phyloP scores from a whole-genome alignment of 2,888 invertebrate genomes.

The Parnassius glacialis region DNA sequence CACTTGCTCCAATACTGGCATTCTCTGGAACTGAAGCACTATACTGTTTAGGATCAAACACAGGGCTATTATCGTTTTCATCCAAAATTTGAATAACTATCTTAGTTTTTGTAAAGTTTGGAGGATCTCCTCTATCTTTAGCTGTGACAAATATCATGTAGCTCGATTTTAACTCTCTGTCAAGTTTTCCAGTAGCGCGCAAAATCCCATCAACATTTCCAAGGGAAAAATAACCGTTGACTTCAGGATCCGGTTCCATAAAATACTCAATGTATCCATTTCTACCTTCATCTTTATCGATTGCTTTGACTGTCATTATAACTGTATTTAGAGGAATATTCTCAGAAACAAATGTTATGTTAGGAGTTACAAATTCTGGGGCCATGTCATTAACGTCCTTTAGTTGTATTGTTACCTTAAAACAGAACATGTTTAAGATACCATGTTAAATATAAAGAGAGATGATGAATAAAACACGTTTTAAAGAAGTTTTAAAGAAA shows the following conservation, averaged over 20 bases:
- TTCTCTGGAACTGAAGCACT: constrained; percentile 95
- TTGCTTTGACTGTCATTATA: constrained; percentile 92
- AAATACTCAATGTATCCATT: constrained; percentile 95
- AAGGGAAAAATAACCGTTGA: constrained; percentile 87
- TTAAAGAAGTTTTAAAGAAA: constrained; percentile 3
- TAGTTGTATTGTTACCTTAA: constrained; percentile 91
- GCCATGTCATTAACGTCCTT: constrained; percentile 96
- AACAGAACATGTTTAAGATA: constrained; percentile 24
- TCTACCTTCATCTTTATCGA: constrained; percentile 94
- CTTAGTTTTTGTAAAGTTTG: constrained; percentile 85
- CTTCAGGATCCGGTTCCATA: constrained; percentile 83
- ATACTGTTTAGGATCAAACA: constrained; percentile 94
- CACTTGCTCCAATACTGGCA: constrained; percentile 95
- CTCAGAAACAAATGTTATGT: constrained; percentile 89
- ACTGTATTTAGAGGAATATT: constrained; percentile 93
- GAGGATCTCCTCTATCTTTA: constrained; percentile 92
- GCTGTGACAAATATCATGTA: constrained; percentile 91
- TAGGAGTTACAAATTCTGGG: constrained; percentile 91
- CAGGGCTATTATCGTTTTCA: constrained; percentile 94
- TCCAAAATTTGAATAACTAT: constrained; percentile 89
- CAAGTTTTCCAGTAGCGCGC: constrained; percentile 91
- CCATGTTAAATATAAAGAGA: constrained; percentile 18
- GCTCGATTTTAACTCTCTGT: constrained; percentile 88
- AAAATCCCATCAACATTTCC: constrained; percentile 94
- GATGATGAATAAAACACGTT: constrained; percentile 26